Conservation (phyloP, 2,888 invertebrate genomes). For the Sinohyriopsis cumingii region DNA sequence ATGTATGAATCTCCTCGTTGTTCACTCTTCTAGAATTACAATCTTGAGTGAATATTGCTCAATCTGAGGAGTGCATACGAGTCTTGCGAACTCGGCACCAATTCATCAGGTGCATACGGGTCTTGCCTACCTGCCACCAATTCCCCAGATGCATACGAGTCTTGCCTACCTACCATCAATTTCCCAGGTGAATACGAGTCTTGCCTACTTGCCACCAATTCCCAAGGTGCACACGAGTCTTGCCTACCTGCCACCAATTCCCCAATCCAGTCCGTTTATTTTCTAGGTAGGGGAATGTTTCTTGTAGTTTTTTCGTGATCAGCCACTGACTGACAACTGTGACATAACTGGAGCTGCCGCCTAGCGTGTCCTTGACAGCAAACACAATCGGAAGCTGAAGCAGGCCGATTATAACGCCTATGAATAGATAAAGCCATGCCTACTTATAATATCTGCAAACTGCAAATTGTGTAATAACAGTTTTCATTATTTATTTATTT, state of each 20-base stretch:
- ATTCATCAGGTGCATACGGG: no score
- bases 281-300: slow-evolving; percentile 54
- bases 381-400: slow-evolving; percentile 60
- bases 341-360: slow-evolving; percentile 60
- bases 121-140: no score
- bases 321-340: slow-evolving; percentile 63
- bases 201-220: background rate
- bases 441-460: background rate
- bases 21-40: no score
- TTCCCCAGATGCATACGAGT: no score
- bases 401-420: slow-evolving; percentile 57
- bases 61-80: no score
- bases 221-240: background rate
- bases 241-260: slow-evolving; percentile 55
- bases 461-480: background rate
- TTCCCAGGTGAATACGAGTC: no score
- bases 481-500: background rate
- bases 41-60: no score
- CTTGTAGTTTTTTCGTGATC: slow-evolving; percentile 45
- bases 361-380: slow-evolving; percentile 57
- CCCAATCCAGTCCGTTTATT: slow-evolving; percentile 46
- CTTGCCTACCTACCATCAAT: background rate
- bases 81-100: no score
- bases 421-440: slow-evolving; percentile 2
- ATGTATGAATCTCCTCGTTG: no score